Evolutionary conservation across 1,140 invertebrate species (phyloP), one percentile per base, ranked within the genome.

Genomic region (Aphidius gifuensis): DNA sequence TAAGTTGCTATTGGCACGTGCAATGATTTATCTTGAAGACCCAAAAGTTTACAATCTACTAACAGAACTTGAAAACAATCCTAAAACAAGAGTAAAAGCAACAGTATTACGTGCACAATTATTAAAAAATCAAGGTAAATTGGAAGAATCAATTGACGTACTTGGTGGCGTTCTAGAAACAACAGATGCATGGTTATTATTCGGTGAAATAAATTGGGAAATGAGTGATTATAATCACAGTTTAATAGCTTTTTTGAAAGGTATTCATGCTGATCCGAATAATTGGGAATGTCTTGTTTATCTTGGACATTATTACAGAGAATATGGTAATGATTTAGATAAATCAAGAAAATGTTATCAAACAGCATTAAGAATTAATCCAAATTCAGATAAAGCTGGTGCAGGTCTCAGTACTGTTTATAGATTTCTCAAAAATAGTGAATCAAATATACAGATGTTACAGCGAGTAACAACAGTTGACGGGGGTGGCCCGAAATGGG

Each of bases 291-390:
- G 87, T 68, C 91, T 93, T 77, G 74, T 90, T 44, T 87, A 89
- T 72, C 80, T 96, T 59, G 93, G 92, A 9, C 83, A 87, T 70
- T 89, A 88, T 76, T 94, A 93, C 78, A 67, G 74, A 70, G 69
- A 85, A 65, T 68, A 82, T 59, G 81, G 78, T 58, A 71, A 85
- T 39, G 85, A 91, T 72, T 71, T 86, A 40, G 81, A 85, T 45
- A 88, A 90, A 70, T 87, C 90, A 4, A 85, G 84, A 66, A 88
- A 89, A 71, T 96, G 92, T 81, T 94, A 88, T 75, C 87, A 93
- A 74, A 94, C 92, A 78, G 87, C 90, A 40, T 85, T 90, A 62
- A 87, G 87, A 69, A 82, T 96, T 3, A 89, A 92, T 80, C 83
- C 84, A 21, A 77, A 82, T 60, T 86, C 85, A 61, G 82, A 84